Base-by-base conservation (phyloP, 1,140 invertebrate genomes). In the Scaptomyza hsui region DNA sequence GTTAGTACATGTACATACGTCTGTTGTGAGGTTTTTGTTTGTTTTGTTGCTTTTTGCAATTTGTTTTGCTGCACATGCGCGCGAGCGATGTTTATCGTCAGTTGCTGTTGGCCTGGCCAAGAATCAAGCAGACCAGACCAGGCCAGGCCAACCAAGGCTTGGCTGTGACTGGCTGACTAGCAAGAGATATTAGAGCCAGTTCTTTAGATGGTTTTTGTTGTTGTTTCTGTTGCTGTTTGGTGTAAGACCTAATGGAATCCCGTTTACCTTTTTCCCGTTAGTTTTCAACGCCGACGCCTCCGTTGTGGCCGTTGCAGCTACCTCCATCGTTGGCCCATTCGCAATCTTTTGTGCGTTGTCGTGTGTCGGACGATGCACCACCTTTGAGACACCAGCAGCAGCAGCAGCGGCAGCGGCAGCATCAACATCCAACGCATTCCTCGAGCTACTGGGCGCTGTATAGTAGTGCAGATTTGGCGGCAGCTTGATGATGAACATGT, bases 391-490 rank as follows among this genome's bases (percentile, higher is more conserved):
- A n/a, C n/a, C 13, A 48, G 51, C 16, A 24, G 19, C 13, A 16
- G 26, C 37, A 24, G 64, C 12, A 51, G 37, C 13, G 47, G 51
- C 16, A 24, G 19, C 13, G 21, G 26, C 37, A 24, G 64, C 12
- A 51, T 63, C 45, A 16, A 57, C 60, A 53, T 75, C 64, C 47
- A 56, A 45, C 21, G 75, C 59, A 88, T 81, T 76, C 64, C 49
- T 72, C 32, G 26, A 35, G 47, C 48, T 92, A 47, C 92, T 93
- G 6, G 93, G 93, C 74, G 94, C 93, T 2, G 94, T 93, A 91
- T 96, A 96, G 88, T 96, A 97, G 71, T 95, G 94, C n/a, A 94
- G 94, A 91, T 95, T 95, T 3, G 95, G 95, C 1, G 95, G 95
- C 13, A 96, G 92, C 89, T 96, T 96, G 62, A 97, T 95, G 70